Conservation (phyloP, 2,888 invertebrate genomes). For the Thalpophila matura region DNA sequence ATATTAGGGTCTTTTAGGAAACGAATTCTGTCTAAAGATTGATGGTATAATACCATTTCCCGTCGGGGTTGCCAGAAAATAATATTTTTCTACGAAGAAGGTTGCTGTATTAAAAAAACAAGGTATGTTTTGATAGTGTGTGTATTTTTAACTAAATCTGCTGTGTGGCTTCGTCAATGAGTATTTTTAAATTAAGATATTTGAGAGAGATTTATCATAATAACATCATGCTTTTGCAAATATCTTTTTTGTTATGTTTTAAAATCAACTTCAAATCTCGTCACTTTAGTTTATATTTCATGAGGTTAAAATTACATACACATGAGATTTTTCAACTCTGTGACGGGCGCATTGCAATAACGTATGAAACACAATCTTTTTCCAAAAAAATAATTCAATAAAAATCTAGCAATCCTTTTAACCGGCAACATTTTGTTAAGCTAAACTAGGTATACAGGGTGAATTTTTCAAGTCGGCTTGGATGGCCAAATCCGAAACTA, state of each 20-base stretch:
- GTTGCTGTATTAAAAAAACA: slow-evolving; percentile 22
- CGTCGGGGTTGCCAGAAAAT: slow-evolving; percentile 39
- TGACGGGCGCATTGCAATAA: no score
- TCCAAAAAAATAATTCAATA: background rate
- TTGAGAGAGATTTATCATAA: slow-evolving; percentile 46
- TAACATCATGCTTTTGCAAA: background rate
- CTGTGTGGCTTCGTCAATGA: slow-evolving; percentile 23
- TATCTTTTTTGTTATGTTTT: background rate
- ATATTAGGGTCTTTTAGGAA: slow-evolving; percentile 56
- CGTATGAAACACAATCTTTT: no score
- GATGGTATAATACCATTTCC: slow-evolving; percentile 16
- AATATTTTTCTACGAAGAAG: slow-evolving; percentile 23
- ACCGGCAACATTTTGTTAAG: slow-evolving; percentile 3
- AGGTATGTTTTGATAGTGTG: slow-evolving; percentile 15
- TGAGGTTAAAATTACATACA: no score
- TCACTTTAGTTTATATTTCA: no score
- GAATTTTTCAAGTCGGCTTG: no score
- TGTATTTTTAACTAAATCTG: slow-evolving; percentile 18
- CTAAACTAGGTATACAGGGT: no score
- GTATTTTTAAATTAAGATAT: slow-evolving; percentile 30
- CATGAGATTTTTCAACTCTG: no score
- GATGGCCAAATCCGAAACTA: no score
- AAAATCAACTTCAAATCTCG: background rate
- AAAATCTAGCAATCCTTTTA: slow-evolving; percentile 46
- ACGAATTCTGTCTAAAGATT: slow-evolving; percentile 27